These are phyloP conservation scores for Sander lucioperca DNA, from an alignment of 2,113 vertebrate species.

Conservation along the genomic window DNA sequence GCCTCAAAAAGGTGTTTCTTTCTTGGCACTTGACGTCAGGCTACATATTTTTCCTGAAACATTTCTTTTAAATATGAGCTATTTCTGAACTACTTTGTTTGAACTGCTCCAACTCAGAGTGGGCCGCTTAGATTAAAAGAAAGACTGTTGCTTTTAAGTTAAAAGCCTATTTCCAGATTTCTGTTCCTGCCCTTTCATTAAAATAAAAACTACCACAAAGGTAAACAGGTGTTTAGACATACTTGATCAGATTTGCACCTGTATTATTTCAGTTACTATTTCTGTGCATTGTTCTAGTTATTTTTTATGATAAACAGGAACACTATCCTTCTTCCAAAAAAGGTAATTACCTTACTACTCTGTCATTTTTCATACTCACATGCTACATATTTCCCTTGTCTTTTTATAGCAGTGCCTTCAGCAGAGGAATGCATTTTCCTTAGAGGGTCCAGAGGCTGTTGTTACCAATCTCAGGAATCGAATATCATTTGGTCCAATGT, in stretches of 20 bases:
- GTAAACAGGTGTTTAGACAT: slow-evolving; percentile 18
- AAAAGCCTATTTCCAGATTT: slow-evolving; percentile 18
- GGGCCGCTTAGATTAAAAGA: slow-evolving; percentile 9
- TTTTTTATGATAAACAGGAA: slow-evolving; percentile 29
- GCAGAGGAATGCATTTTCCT: slow-evolving; percentile 46
- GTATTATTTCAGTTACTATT: slow-evolving; percentile 32
- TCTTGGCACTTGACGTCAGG: slow-evolving; percentile 7
- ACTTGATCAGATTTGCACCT: slow-evolving; percentile 36
- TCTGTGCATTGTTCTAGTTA: slow-evolving; percentile 4
- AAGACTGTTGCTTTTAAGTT: slow-evolving; percentile 5
- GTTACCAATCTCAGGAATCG: slow-evolving; percentile 66
- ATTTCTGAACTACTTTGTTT: slow-evolving; percentile 11
- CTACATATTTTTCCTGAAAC: neutral
- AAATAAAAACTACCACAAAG: neutral
- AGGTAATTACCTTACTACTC: slow-evolving; percentile 53
- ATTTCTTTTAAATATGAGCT: neutral
- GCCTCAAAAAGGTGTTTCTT: neutral
- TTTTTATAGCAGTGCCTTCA: slow-evolving; percentile 62
- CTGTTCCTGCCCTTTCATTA: slow-evolving; percentile 14
- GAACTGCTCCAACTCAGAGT: slow-evolving; percentile 10
- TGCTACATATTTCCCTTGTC: slow-evolving; percentile 20
- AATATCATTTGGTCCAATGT: slow-evolving; percentile 71
- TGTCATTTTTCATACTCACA: slow-evolving; percentile 52
- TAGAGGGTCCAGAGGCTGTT: slow-evolving; percentile 35
- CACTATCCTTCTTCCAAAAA: slow-evolving; percentile 42